Percentiles rank a stretch among this genome's conserved stretches.
Evolutionary conservation across 2,113 vertebrate genomes (phyloP).

Genomic region (Bathybates hornii): DNA sequence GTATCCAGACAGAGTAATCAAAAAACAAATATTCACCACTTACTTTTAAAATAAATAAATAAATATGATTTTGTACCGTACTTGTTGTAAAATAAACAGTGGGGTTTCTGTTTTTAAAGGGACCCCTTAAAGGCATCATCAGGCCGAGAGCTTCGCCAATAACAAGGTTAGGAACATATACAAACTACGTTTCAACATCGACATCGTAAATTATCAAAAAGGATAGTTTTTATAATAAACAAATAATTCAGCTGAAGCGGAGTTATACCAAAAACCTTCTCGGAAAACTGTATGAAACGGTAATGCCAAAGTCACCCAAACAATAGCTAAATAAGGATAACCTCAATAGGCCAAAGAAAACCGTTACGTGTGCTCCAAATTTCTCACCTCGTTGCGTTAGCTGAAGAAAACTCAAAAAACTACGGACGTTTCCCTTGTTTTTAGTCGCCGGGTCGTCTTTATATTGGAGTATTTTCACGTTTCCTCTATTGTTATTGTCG

Average conservation of each 20-base stretch:
- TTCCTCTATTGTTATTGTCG: neutral
- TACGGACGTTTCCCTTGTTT: neutral
- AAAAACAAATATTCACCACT: neutral
- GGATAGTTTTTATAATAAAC: neutral
- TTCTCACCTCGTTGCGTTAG: conserved; percentile 11
- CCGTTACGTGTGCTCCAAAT: neutral
- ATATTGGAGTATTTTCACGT: neutral
- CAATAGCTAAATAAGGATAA: neutral
- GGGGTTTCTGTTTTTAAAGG: neutral
- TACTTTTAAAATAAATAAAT: neutral
- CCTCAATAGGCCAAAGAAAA: neutral
- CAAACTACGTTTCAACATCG: neutral
- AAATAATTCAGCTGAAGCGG: neutral
- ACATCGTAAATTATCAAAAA: neutral
- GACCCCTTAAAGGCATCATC: neutral
- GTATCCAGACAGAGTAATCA: neutral
- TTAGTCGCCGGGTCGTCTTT: neutral
- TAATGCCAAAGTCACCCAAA: neutral
- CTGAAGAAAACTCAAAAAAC: neutral
- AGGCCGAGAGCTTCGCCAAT: neutral
- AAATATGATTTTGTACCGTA: neutral
- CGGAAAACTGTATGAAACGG: neutral
- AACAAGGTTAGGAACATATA: neutral
- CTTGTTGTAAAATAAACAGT: neutral
- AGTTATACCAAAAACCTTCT: neutral